These are phyloP conservation scores for Sebastes vulpes DNA, from an alignment of 2,797 vertebrate species.

Conservation along the genomic window DNA sequence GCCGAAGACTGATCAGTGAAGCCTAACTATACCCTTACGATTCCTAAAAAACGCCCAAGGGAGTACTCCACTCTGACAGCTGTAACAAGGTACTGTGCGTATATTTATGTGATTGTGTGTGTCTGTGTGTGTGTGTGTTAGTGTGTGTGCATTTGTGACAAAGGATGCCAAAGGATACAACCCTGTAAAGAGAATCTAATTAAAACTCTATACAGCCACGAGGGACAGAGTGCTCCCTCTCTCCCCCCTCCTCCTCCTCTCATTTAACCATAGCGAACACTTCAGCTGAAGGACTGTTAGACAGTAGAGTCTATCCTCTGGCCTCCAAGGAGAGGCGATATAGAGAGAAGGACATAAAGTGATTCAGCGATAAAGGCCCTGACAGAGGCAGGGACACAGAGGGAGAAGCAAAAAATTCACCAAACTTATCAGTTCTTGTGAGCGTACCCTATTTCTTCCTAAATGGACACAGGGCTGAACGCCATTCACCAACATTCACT, in stretches of 20 bases:
- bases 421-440: neutral
- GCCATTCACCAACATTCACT: neutral
- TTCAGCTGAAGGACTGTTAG: constrained; percentile 67
- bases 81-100: constrained; percentile 73
- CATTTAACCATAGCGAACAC: constrained; percentile 61
- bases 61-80: constrained; percentile 73
- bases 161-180: constrained; percentile 79
- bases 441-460: neutral
- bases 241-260: constrained; percentile 34
- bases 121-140: constrained; percentile 19
- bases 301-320: constrained; percentile 49
- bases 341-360: constrained; percentile 25
- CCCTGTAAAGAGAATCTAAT: constrained; percentile 83
- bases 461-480: neutral
- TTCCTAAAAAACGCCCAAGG: constrained; percentile 63
- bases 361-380: constrained; percentile 16
- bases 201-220: constrained; percentile 77
- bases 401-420: neutral
- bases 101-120: constrained; percentile 68
- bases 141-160: constrained; percentile 46
- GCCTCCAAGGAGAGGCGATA: constrained; percentile 51
- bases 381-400: constrained; percentile 1
- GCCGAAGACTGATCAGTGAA: constrained; percentile 67
- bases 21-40: constrained; percentile 68
- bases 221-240: constrained; percentile 56